These are phyloP conservation scores for Andrena cerasifolii DNA, from an alignment of 1,140 invertebrate genomes.

Conservation along the genomic window DNA sequence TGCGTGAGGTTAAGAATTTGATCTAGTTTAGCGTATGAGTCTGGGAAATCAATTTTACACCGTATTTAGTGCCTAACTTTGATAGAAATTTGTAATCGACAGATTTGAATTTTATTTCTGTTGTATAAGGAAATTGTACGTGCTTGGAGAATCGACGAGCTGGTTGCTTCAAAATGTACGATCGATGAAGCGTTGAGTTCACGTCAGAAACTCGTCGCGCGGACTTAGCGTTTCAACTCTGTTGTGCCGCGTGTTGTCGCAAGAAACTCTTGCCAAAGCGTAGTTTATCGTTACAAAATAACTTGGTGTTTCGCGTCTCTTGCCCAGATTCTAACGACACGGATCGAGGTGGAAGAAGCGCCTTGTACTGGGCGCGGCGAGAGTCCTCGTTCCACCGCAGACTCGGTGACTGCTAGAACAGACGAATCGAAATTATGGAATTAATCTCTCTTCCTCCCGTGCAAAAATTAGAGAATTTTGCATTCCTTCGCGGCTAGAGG, in stretches of 20 bases:
- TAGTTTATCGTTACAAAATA: conserved; percentile 5
- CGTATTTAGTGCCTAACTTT: too few species aligned
- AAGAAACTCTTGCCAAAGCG: not conserved
- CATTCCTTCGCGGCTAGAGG: too few species aligned
- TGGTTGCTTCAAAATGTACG: too few species aligned
- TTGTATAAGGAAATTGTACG: too few species aligned
- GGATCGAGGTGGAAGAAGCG: not conserved
- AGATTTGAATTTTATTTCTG: too few species aligned
- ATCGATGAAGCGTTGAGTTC: not conserved
- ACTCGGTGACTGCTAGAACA: not conserved
- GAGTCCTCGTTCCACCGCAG: not conserved
- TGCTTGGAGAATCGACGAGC: too few species aligned
- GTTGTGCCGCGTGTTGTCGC: not conserved
- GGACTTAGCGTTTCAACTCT: not conserved
- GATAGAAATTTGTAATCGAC: too few species aligned
- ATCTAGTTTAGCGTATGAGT: too few species aligned
- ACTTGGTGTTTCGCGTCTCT: not conserved
- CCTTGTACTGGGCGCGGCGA: conserved; percentile 23
- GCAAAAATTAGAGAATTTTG: too few species aligned
- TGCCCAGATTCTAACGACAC: not conserved
- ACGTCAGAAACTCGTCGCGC: not conserved
- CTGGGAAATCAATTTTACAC: too few species aligned
- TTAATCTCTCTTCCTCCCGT: not conserved
- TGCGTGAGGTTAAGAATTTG: too few species aligned
- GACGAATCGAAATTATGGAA: not conserved